Conservation (phyloP, 2,113 vertebrate species). For the Litocranius walleri region DNA sequence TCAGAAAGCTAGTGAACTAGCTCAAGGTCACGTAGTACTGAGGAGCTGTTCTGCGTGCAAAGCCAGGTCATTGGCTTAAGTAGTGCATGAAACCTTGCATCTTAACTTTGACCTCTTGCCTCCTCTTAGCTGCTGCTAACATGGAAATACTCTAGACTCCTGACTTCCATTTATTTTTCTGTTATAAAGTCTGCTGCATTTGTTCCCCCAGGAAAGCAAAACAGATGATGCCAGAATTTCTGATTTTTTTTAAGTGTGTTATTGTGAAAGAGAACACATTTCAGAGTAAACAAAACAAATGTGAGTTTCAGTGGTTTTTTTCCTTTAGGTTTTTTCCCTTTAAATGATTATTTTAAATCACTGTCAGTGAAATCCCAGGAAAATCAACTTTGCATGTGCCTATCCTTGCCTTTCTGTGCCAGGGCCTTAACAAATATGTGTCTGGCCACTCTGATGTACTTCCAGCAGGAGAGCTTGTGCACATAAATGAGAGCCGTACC, state of each 20-base stretch:
- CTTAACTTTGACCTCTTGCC: not conserved
- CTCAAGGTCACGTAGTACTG: not conserved
- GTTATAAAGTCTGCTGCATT: not conserved
- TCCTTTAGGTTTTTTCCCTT: not conserved
- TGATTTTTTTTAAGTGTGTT: not conserved
- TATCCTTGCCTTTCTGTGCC: not conserved
- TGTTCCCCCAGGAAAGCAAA: not conserved
- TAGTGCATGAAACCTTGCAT: not conserved
- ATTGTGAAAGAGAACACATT: not conserved
- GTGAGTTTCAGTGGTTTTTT: not conserved
- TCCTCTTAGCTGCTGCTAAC: not conserved
- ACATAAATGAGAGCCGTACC: not conserved
- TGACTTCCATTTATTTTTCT: not conserved
- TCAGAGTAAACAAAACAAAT: not conserved
- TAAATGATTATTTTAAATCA: not conserved
- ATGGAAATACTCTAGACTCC: not conserved
- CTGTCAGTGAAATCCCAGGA: not conserved
- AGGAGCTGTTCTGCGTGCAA: not conserved
- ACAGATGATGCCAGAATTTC: not conserved
- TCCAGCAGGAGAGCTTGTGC: not conserved
- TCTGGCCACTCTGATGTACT: not conserved
- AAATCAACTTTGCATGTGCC: not conserved
- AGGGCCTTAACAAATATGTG: not conserved
- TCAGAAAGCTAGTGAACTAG: not conserved
- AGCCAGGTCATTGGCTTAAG: not conserved